Base-by-base conservation (phyloP, 2,888 invertebrate species). In the Smittia sp. region DNA sequence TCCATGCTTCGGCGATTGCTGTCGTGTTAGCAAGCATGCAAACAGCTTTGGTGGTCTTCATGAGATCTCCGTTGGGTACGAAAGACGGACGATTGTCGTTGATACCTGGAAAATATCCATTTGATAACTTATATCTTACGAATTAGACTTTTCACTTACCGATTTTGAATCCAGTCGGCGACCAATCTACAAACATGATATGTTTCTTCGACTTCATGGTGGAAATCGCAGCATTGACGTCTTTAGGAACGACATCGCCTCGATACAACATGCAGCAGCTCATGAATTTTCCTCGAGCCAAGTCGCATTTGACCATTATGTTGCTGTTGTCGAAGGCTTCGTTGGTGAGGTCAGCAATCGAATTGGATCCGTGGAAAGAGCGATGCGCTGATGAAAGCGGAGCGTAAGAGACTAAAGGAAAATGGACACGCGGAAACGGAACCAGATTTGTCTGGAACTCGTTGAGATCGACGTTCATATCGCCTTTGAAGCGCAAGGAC, bases 11-110 rank as follows among this genome's bases (percentile, higher is more conserved):
- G 15, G 90, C 89, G 79, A 93, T 91, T 77, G 92, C 92, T 32
- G 92, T 94, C 4, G 93, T 94, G 84, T 94, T 94, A 80, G 86
- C 91, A 81, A 86, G 84, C 90, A 93, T 93, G 79, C 93, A 93
- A 20, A 92, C 92, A 24, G 93, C 92, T 77, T 93, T 86, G 79
- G 90, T 89, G 75, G 91, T 91, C 79, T 88, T 88, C 76, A 92
- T 91, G 78, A 90, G 83, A 82, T 90, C 90, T 0, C 89, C 90
- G 38, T 89, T 88, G 22, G 85, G 85, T 74, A 89, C 88, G 62
- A 88, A 87, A 1, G 88, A 88, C 0, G 93, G 92, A 9, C 90
- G 90, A 81, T 91, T 89, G 83, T 90, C 89, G 84, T 90, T 90
- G 79, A 90, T 90, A 75, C 90, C 90, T 68, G 27, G n/a, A n/a